Conservation (phyloP, 2,888 invertebrate species). For the Biston betularia region DNA sequence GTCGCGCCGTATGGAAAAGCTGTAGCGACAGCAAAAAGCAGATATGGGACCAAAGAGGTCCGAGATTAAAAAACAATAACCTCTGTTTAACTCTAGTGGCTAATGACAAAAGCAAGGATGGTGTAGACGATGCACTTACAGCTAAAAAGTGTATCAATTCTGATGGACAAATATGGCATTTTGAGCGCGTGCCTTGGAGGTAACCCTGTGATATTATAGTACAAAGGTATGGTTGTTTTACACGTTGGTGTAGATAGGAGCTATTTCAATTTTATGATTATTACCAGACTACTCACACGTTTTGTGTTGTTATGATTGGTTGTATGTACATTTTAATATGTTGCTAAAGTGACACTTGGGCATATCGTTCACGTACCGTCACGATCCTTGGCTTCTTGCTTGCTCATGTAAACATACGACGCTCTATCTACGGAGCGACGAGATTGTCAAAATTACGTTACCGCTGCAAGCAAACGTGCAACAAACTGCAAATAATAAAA, state of each 20-base stretch:
- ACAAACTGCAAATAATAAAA: too few relatives aligned
- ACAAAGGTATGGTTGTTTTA: constrained; percentile 41
- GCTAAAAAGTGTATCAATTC: constrained; percentile 86
- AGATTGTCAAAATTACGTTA: too few relatives aligned
- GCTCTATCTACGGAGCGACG: too few relatives aligned
- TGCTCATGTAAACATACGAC: too few relatives aligned
- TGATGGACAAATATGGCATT: constrained; percentile 88
- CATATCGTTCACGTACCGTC: too few relatives aligned
- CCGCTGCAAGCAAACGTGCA: too few relatives aligned
- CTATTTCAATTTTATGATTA: constrained; percentile 14
- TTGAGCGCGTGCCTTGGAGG: constrained; percentile 90
- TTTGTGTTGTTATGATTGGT: too few relatives aligned
- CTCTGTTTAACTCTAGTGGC: constrained; percentile 68
- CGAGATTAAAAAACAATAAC: constrained; percentile 70
- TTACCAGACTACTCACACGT: background rate
- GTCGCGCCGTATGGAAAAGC: constrained; percentile 89
- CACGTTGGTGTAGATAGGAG: constrained; percentile 11
- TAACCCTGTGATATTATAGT: constrained; percentile 48
- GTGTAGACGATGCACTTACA: constrained; percentile 77
- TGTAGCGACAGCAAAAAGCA: constrained; percentile 89
- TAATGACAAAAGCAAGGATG: constrained; percentile 57
- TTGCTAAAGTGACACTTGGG: too few relatives aligned
- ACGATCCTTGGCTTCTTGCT: too few relatives aligned
- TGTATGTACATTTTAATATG: background rate
- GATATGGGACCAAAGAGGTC: constrained; percentile 88